A percentile compares a stretch with the other conserved stretches of the same genome.
These are phyloP conservation scores for Delphinapterus leucas DNA, from an alignment of 2,113 vertebrate genomes.

Conservation along the genomic window DNA sequence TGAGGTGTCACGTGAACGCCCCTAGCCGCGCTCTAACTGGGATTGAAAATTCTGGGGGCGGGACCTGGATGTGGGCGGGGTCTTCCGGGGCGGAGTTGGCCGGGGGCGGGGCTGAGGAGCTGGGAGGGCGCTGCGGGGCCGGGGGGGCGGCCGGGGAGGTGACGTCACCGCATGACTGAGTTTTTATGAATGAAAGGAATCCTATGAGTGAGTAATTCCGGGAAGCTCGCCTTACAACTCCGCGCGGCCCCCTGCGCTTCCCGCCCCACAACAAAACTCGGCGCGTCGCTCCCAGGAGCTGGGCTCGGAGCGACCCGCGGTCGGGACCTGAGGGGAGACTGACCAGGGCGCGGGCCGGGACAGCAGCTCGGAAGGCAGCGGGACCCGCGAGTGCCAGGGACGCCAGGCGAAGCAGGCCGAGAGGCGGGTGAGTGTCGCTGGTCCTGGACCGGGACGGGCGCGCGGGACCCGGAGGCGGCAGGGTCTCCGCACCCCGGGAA, in stretches of 20 bases:
- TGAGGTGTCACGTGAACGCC: neutral
- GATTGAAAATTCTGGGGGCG: neutral
- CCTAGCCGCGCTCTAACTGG: accelerated
- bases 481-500: neutral
- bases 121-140: neutral
- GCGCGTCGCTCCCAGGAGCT: neutral
- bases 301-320: neutral
- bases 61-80: neutral
- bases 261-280: conserved; percentile 59
- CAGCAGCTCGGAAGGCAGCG: neutral
- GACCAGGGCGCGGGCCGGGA: neutral
- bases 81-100: neutral
- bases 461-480: neutral
- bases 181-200: conserved; percentile 92
- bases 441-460: neutral
- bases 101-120: neutral
- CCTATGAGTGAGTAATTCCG: conserved; percentile 88
- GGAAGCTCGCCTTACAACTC: conserved; percentile 83
- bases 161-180: conserved; percentile 86
- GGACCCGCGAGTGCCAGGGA: neutral
- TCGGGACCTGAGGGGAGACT: neutral
- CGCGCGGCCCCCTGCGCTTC: conserved; percentile 63
- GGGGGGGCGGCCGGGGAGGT: neutral
- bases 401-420: conserved; percentile 20
- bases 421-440: conserved; percentile 20